Percentiles rank a stretch among this genome's conserved stretches.
These are phyloP conservation scores for Holcopasites calliopsidis DNA, from an alignment of 1,140 invertebrate genomes.

Conservation along the genomic window DNA sequence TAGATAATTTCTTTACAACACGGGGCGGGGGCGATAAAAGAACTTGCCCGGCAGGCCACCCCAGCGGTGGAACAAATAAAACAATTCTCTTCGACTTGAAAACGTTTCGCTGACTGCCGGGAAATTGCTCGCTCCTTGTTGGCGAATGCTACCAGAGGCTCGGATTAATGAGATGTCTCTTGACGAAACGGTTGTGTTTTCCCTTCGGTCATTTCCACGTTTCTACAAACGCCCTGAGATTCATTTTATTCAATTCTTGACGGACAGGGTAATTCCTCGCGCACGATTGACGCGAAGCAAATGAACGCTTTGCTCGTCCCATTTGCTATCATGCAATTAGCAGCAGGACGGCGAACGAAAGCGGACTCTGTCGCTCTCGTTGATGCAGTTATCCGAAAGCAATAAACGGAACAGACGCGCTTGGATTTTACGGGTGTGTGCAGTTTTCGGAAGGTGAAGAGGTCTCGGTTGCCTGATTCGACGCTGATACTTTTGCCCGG, in stretches of 20 bases:
- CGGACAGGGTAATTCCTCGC: not conserved
- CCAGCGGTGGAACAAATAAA: slow-evolving; percentile 34
- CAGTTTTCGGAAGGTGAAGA: not conserved
- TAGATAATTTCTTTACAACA: slow-evolving; percentile 55
- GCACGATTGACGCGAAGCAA: not conserved
- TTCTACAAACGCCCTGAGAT: no score
- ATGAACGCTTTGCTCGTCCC: not conserved
- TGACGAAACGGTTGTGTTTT: not conserved
- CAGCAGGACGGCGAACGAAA: not conserved
- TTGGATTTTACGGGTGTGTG: not conserved
- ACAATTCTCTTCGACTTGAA: slow-evolving; percentile 36
- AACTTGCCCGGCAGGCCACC: no score
- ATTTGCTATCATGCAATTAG: slow-evolving; percentile 16
- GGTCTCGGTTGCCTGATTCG: not conserved
- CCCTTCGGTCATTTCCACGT: not conserved
- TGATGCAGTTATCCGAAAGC: not conserved
- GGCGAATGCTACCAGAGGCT: not conserved
- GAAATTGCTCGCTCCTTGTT: slow-evolving; percentile 29
- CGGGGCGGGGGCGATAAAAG: not conserved
- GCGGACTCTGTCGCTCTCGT: not conserved
- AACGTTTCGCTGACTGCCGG: slow-evolving; percentile 11
- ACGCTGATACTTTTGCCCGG: no score
- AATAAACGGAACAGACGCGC: not conserved
- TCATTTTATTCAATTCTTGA: not conserved
- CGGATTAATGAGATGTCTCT: slow-evolving; percentile 47